Conservation (phyloP, 2,888 invertebrate species). For the Synanthedon tipuliformis region DNA sequence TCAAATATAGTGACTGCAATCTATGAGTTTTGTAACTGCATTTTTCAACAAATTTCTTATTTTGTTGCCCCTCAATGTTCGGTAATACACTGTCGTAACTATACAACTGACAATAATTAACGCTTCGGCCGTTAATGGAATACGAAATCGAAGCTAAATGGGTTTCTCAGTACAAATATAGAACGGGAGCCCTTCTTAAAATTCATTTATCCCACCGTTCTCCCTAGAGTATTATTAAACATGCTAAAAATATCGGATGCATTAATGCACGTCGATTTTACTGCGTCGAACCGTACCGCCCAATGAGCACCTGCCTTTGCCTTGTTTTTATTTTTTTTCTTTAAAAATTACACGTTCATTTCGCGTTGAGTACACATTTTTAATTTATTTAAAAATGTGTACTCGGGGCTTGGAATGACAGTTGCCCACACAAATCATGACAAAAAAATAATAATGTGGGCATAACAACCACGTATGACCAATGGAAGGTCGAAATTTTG, state of each 20-base stretch:
- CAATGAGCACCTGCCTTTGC: constrained; percentile 36
- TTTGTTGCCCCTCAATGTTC: constrained; percentile 44
- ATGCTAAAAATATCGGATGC: constrained; percentile 45
- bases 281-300: constrained; percentile 17
- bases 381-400: not conserved
- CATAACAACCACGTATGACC: not conserved
- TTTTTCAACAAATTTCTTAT: constrained; percentile 52
- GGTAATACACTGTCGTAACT: constrained; percentile 37
- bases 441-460: constrained; percentile 4
- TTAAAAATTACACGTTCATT: constrained; percentile 17
- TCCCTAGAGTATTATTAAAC: constrained; percentile 34
- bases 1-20: constrained; percentile 37
- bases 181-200: constrained; percentile 25
- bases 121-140: constrained; percentile 1
- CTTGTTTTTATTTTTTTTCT: constrained; percentile 22
- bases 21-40: constrained; percentile 44
- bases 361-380: constrained; percentile 5
- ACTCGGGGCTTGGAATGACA: not conserved
- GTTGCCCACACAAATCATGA: constrained; percentile 5
- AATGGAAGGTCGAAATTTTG: not conserved
- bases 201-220: constrained; percentile 25
- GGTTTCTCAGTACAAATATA: constrained; percentile 21
- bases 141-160: constrained; percentile 9
- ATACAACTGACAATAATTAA: constrained; percentile 23
- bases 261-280: constrained; percentile 36